Evolutionary conservation across 2,113 vertebrate genomes (phyloP).

Genomic region (Gallinago jamesoni): DNA sequence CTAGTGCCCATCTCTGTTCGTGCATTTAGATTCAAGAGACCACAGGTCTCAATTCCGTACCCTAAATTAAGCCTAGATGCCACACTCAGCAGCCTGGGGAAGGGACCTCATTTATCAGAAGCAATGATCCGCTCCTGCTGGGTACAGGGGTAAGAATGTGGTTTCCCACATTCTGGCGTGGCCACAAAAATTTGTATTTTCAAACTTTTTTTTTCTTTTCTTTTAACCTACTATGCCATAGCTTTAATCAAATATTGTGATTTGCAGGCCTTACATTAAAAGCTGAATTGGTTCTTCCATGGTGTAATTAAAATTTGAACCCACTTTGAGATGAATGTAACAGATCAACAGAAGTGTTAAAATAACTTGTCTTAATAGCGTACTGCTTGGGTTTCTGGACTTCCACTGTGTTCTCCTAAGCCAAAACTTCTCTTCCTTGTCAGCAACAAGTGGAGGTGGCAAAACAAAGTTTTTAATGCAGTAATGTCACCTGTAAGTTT

Average conservation of each 20-base stretch:
- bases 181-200: not conserved
- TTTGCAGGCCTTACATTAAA: not conserved
- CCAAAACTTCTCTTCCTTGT: not conserved
- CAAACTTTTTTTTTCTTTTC: not conserved
- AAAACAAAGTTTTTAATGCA: conserved; percentile 36
- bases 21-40: not conserved
- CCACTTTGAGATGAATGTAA: not conserved
- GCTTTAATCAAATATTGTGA: not conserved
- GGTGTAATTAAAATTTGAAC: not conserved
- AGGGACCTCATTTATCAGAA: not conserved
- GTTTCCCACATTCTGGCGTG: not conserved
- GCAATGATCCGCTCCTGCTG: not conserved
- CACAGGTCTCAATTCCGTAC: accelerated
- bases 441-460: not conserved
- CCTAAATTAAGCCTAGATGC: not conserved
- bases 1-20: not conserved
- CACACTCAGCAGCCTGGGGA: not conserved
- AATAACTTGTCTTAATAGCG: not conserved
- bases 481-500: conserved; percentile 55
- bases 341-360: not conserved
- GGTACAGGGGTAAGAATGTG: not conserved
- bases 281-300: not conserved
- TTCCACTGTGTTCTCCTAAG: not conserved
- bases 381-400: not conserved
- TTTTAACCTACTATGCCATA: not conserved